Conservation (phyloP, 2,113 vertebrate genomes). For the Eleginops maclovinus region DNA sequence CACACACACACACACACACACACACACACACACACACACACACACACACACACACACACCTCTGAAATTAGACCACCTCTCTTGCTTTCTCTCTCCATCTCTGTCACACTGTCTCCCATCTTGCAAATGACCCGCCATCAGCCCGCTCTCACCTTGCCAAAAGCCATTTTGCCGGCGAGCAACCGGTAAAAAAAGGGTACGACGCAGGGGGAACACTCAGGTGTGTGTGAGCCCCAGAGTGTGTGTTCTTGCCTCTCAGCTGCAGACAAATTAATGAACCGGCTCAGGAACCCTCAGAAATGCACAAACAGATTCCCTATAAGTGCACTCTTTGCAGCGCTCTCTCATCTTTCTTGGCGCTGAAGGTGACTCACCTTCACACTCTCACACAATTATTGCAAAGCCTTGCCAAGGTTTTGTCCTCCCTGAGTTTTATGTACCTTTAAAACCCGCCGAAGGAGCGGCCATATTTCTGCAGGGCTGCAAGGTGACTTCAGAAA, state of each 20-base stretch:
- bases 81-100: constrained; percentile 34
- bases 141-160: constrained; percentile 76
- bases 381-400: constrained; percentile 6
- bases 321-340: constrained; percentile 20
- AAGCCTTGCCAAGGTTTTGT: constrained; percentile 42
- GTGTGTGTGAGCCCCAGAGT: constrained; percentile 1
- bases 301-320: constrained; percentile 52
- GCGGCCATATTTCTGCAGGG: constrained; percentile 64
- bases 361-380: constrained; percentile 53
- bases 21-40: constrained; percentile 42
- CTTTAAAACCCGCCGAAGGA: constrained; percentile 70
- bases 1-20: constrained; percentile 40
- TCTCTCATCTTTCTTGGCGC: constrained; percentile 39
- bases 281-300: constrained; percentile 17
- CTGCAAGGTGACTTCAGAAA: constrained; percentile 71
- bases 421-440: constrained; percentile 67
- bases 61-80: constrained; percentile 59
- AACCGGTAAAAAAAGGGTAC: constrained; percentile 35
- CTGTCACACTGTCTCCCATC: constrained; percentile 46
- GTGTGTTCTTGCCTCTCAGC: constrained; percentile 45
- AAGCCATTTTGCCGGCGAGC: constrained; percentile 50
- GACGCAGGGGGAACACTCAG: constrained; percentile 11
- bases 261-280: constrained; percentile 53
- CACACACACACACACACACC: constrained; percentile 22
- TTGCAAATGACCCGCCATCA: constrained; percentile 57